Conservation (phyloP, 2,113 vertebrate genomes). For the Hippocampus zosterae region DNA sequence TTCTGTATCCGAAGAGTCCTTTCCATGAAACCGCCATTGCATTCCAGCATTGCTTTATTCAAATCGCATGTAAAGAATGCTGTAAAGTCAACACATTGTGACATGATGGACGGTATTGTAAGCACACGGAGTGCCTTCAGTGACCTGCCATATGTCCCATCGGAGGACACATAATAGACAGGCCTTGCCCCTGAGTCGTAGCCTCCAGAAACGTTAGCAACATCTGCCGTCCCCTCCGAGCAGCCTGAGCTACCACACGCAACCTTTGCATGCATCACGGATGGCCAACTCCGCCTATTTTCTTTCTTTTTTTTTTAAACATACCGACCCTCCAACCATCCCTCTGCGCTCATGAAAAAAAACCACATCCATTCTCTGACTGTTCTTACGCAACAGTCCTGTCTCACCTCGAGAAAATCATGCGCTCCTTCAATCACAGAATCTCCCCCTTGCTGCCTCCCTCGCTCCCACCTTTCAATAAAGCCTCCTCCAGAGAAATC, state of each 20-base stretch:
- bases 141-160: slow-evolving; percentile 60
- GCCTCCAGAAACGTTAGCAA: slow-evolving; percentile 43
- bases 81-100: slow-evolving; percentile 14
- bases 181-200: slow-evolving; percentile 34
- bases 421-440: slow-evolving; percentile 29
- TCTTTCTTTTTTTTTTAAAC: slow-evolving; percentile 9
- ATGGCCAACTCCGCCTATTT: slow-evolving; percentile 24
- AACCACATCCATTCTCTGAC: slow-evolving; percentile 30
- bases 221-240: slow-evolving; percentile 52
- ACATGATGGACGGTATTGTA: slow-evolving; percentile 18
- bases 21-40: background rate
- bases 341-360: slow-evolving; percentile 36
- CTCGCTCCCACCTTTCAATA: slow-evolving; percentile 28
- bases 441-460: slow-evolving; percentile 5
- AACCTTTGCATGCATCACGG: slow-evolving; percentile 39
- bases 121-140: slow-evolving; percentile 29
- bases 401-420: slow-evolving; percentile 44
- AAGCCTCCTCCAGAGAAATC: slow-evolving; percentile 53
- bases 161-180: slow-evolving; percentile 35
- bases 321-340: slow-evolving; percentile 24
- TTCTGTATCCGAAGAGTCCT: background rate
- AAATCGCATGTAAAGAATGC: slow-evolving; percentile 1
- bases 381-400: slow-evolving; percentile 54
- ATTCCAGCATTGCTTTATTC: background rate
- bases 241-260: slow-evolving; percentile 21